A percentile compares a stretch with the other conserved stretches of the same genome.
Conservation (phyloP, 1,140 invertebrate species). For the Drosophila santomea region DNA sequence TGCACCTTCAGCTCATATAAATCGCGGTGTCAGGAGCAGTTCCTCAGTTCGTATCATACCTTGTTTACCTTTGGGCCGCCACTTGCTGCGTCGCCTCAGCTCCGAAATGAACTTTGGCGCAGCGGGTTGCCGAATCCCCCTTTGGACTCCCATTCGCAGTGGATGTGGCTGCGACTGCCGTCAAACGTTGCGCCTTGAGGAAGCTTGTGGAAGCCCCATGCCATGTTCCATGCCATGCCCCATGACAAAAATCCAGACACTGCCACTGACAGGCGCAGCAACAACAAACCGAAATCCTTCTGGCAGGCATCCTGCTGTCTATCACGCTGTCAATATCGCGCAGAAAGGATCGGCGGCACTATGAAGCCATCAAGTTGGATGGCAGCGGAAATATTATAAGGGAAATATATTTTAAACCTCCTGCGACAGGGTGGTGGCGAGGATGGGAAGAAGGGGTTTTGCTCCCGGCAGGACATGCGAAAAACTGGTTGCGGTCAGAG, state of each 20-base stretch:
- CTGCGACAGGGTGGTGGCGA: slow-evolving; percentile 15
- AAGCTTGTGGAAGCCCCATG: slow-evolving; percentile 9
- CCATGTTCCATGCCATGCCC: slow-evolving; percentile 1
- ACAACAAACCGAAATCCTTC: neutral
- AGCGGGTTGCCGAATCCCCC: slow-evolving; percentile 14
- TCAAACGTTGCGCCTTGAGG: slow-evolving; percentile 44
- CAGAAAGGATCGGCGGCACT: slow-evolving; percentile 49
- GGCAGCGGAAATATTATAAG: slow-evolving; percentile 58
- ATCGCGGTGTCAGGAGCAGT: slow-evolving; percentile 19
- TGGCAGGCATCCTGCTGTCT: slow-evolving; percentile 63
- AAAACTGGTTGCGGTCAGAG: slow-evolving; percentile 40
- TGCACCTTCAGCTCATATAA: slow-evolving; percentile 11
- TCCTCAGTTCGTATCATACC: slow-evolving; percentile 22
- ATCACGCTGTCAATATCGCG: slow-evolving; percentile 73
- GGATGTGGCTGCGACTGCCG: slow-evolving; percentile 29
- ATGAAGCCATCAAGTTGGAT: slow-evolving; percentile 43
- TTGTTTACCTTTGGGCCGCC: slow-evolving; percentile 32
- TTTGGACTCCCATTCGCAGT: neutral
- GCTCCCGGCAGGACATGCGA: slow-evolving; percentile 25
- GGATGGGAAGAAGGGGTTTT: slow-evolving; percentile 10
- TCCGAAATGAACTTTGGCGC: slow-evolving; percentile 37
- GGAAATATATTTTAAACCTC: slow-evolving; percentile 65
- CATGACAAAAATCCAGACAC: slow-evolving; percentile 25
- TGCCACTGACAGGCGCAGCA: slow-evolving; percentile 30
- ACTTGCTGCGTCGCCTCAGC: slow-evolving; percentile 19